These are phyloP conservation scores for Caenorhabditis sinica DNA, from an alignment of 2,888 invertebrate species.

Conservation along the genomic window DNA sequence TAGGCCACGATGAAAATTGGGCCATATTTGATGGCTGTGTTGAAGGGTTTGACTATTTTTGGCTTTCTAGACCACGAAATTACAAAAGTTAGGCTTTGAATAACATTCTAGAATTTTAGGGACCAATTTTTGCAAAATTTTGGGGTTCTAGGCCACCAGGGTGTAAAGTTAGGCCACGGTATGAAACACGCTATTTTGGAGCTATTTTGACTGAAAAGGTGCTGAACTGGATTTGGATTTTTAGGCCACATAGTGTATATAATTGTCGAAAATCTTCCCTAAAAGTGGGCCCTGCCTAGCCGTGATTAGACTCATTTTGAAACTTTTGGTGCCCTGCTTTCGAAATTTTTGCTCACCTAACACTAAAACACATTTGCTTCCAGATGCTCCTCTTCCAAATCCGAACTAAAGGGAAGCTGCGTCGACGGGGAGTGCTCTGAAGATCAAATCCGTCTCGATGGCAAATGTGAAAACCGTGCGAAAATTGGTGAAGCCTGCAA, in stretches of 20 bases:
- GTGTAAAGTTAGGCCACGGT: too few relatives aligned
- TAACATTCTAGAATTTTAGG: too few relatives aligned
- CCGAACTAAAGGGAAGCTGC: slow-evolving; percentile 67
- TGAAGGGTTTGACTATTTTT: too few relatives aligned
- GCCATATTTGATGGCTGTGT: too few relatives aligned
- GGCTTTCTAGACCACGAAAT: too few relatives aligned
- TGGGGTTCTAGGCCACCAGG: too few relatives aligned
- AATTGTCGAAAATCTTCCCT: too few relatives aligned
- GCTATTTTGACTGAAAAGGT: too few relatives aligned
- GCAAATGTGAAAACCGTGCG: slow-evolving; percentile 67
- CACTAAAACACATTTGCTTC: neutral
- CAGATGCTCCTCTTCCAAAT: slow-evolving; percentile 65
- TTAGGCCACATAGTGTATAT: neutral
- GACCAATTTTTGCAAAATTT: too few relatives aligned
- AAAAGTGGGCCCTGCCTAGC: neutral
- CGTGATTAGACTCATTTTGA: neutral
- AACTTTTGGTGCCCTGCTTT: neutral
- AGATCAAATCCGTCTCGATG: slow-evolving; percentile 70
- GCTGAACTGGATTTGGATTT: neutral
- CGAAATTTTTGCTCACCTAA: too few relatives aligned
- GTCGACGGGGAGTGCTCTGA: slow-evolving; percentile 66
- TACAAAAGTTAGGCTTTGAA: too few relatives aligned
- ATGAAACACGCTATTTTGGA: too few relatives aligned
- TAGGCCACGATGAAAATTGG: neutral
- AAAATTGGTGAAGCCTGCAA: slow-evolving; percentile 71